A percentile compares a stretch with the other conserved stretches of the same genome.
phyloP scores from a whole-genome alignment of 2,113 vertebrate species.

The Gymnorhina tibicen region DNA sequence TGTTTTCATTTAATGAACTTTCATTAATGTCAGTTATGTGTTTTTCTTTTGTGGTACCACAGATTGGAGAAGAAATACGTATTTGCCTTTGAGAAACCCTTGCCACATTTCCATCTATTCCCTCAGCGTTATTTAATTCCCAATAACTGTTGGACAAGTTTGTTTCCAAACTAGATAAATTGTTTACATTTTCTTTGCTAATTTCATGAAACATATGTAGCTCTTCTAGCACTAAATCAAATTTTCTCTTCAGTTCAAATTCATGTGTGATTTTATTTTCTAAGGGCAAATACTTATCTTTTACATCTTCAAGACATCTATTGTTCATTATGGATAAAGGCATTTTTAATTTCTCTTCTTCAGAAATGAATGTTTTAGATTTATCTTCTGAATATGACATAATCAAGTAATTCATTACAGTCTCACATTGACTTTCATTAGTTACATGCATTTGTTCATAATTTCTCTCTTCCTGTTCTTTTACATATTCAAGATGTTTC shows the following conservation, averaged over 20 bases:
- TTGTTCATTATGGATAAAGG: slow-evolving; percentile 45
- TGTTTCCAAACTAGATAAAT: slow-evolving; percentile 40
- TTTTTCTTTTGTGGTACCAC: not conserved
- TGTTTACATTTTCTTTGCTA: slow-evolving; percentile 66
- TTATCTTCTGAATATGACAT: slow-evolving; percentile 61
- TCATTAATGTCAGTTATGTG: not conserved
- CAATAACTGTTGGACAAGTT: not conserved
- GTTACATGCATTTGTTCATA: slow-evolving; percentile 15
- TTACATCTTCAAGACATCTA: slow-evolving; percentile 46
- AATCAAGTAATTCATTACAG: slow-evolving; percentile 61
- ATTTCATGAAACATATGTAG: slow-evolving; percentile 81
- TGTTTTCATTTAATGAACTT: slow-evolving; percentile 42
- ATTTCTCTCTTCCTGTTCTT: slow-evolving; percentile 14
- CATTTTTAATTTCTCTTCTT: slow-evolving; percentile 54
- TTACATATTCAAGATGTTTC: slow-evolving; percentile 31
- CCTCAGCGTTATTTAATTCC: slow-evolving; percentile 8
- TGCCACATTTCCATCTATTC: slow-evolving; percentile 7
- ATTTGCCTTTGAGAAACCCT: not conserved
- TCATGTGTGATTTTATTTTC: slow-evolving; percentile 37
- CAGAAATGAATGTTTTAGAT: slow-evolving; percentile 33
- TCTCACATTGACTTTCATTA: slow-evolving; percentile 48
- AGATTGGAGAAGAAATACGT: not conserved
- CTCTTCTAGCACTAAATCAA: slow-evolving; percentile 82
- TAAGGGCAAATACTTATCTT: slow-evolving; percentile 57
- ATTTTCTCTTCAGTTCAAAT: slow-evolving; percentile 80